These are phyloP conservation scores for Willowsia nigromaculata DNA, from an alignment of 2,888 invertebrate species.

Conservation along the genomic window DNA sequence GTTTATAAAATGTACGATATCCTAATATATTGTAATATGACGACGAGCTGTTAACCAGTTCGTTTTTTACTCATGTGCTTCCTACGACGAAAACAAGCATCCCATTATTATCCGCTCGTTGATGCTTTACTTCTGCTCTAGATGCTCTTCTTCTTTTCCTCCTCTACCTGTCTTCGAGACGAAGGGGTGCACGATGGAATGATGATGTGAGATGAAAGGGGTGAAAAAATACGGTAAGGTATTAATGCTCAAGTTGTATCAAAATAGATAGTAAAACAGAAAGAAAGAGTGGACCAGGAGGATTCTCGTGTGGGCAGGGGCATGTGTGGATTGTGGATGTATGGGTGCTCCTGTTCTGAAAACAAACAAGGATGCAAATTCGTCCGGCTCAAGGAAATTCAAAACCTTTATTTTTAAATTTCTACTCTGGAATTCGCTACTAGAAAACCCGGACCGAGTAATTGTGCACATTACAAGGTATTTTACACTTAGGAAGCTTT, in stretches of 20 bases:
- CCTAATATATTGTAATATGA: neutral
- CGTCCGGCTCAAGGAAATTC: no score
- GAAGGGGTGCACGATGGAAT: neutral
- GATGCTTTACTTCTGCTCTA: neutral
- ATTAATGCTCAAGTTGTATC: neutral
- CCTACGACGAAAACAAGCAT: neutral
- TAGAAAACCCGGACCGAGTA: no score
- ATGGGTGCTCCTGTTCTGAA: no score
- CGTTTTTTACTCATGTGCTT: slow-evolving; percentile 41
- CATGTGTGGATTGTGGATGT: no score
- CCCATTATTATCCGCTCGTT: neutral
- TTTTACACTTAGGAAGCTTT: no score
- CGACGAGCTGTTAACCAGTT: slow-evolving; percentile 38
- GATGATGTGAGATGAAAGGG: neutral
- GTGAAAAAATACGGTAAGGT: neutral
- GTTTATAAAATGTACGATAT: neutral
- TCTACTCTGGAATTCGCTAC: no score
- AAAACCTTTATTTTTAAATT: no score
- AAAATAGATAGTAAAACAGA: neutral
- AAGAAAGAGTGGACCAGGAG: slow-evolving; percentile 14
- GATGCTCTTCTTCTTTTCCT: neutral
- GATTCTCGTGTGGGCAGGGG: neutral
- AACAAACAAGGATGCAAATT: no score
- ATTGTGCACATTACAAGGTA: no score
- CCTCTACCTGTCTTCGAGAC: neutral